A percentile compares a stretch with the other conserved stretches of the same genome.
These are phyloP conservation scores for Taxidea taxus DNA, from an alignment of 2,113 vertebrate species.

Conservation along the genomic window DNA sequence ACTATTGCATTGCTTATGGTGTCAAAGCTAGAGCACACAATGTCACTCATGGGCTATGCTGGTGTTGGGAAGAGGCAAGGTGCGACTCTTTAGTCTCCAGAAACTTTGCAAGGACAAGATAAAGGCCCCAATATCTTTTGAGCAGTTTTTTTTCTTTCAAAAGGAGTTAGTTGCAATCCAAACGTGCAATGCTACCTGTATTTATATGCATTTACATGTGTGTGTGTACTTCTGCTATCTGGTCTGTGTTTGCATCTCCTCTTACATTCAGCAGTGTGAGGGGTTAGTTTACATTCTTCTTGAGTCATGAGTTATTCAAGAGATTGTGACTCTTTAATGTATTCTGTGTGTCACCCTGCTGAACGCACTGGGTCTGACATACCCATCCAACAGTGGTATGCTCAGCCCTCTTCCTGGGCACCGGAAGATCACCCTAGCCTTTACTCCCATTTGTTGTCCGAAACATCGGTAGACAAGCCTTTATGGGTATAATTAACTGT, in stretches of 20 bases:
- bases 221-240: not conserved
- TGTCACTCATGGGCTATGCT: constrained; percentile 26
- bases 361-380: not conserved
- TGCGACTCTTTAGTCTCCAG: not conserved
- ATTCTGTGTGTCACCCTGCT: not conserved
- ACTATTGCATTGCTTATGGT: not conserved
- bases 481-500: not conserved
- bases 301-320: not conserved
- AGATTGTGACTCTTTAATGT: not conserved
- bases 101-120: not conserved
- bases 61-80: not conserved
- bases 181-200: not conserved
- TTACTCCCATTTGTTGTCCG: not conserved
- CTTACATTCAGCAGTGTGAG: not conserved
- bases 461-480: not conserved
- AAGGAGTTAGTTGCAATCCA: not conserved
- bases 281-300: not conserved
- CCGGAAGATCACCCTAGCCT: not conserved
- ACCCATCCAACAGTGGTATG: not conserved
- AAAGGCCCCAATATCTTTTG: not conserved
- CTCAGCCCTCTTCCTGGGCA: not conserved
- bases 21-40: constrained; percentile 23
- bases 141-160: not conserved
- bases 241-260: not conserved
- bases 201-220: not conserved